Conservation (phyloP, 2,888 invertebrate genomes). For the Pheosia tremula region DNA sequence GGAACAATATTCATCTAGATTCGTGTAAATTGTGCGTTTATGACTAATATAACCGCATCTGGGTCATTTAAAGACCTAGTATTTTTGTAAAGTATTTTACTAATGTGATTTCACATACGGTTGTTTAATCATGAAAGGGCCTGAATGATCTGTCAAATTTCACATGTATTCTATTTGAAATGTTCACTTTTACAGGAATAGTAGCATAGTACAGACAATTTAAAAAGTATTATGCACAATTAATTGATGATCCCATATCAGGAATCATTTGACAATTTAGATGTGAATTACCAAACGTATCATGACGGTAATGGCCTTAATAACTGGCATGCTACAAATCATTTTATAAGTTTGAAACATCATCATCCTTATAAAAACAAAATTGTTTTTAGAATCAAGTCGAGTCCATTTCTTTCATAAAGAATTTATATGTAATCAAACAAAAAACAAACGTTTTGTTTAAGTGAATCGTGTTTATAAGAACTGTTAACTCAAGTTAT, state of each 20-base stretch:
- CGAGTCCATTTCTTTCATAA: background rate
- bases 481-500: background rate
- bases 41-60: conserved; percentile 2
- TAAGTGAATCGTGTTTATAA: background rate
- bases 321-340: background rate
- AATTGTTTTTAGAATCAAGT: background rate
- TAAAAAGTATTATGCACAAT: background rate
- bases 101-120: background rate
- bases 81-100: conserved; percentile 2
- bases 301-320: too few relatives aligned
- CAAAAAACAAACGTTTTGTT: too few relatives aligned
- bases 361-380: background rate
- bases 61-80: background rate
- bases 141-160: too few relatives aligned
- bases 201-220: background rate
- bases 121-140: too few relatives aligned
- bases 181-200: background rate
- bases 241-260: background rate
- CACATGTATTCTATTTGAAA: background rate
- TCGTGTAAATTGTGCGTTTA: conserved; percentile 6
- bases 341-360: background rate
- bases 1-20: conserved; percentile 36
- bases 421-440: too few relatives aligned
- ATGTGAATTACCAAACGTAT: too few relatives aligned
- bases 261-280: background rate